These are phyloP conservation scores for Hydractinia symbiolongicarpus DNA, from an alignment of 30 jellyfish, hydroid and myxozoan species.

Conservation along the genomic window DNA sequence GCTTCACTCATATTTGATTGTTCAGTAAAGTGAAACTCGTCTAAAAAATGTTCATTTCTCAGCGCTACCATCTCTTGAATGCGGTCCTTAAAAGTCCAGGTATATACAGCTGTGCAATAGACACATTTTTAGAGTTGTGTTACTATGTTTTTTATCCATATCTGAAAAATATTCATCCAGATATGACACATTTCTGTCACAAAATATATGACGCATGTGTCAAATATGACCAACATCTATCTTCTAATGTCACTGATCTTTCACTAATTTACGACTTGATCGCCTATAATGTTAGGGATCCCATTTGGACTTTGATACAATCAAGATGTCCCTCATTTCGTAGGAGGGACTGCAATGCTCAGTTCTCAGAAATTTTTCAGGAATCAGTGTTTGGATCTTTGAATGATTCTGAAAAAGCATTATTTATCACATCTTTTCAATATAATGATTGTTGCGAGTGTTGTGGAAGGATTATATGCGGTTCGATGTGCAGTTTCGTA, in stretches of 20 bases:
- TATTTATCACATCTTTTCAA: neutral
- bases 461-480: neutral
- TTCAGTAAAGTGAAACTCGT: too few relatives aligned
- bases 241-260: neutral
- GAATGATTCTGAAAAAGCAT: conserved; percentile 5
- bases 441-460: neutral
- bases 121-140: neutral
- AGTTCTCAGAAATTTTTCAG: conserved; percentile 6
- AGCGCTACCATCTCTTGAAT: neutral
- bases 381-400: neutral
- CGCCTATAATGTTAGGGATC: neutral
- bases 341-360: conserved; percentile 15
- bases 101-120: conserved; percentile 10
- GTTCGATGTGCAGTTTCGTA: neutral
- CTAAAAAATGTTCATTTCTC: neutral
- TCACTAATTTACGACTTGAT: neutral
- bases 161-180: neutral
- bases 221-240: neutral
- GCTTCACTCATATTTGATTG: too few relatives aligned
- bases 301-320: neutral
- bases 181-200: neutral
- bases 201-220: neutral
- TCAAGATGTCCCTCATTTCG: neutral
- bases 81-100: neutral
- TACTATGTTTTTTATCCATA: conserved; percentile 9